Base-by-base conservation (phyloP, 2,797 vertebrate genomes). In the Falco rusticolus region DNA sequence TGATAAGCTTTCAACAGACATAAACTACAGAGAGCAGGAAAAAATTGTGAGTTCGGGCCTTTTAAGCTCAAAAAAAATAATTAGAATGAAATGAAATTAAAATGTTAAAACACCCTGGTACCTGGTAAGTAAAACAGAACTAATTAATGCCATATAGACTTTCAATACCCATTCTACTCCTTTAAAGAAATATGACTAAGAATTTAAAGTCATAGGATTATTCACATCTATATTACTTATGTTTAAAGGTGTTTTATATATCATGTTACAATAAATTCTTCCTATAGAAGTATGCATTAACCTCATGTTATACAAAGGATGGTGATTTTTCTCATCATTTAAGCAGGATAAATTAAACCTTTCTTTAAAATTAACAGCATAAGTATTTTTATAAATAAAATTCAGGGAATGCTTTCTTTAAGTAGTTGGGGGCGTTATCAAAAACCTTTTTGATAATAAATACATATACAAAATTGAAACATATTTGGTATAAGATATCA, bases 401-500 rank as follows among this genome's bases (percentile, higher is more conserved):
- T 56, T 45, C 18, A 51, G 24, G 6, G 2, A 24, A 51, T 14
- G 3, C 0, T 59, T 82, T 71, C 31, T 80, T 13, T 68, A 47
- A 61, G n/a, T 56, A 34, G 7, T 6, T 34, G 14, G 0, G 0
- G 0, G 0, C 4, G 6, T 54, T 56, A 11, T 37, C 28, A 43
- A 37, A 85, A 92, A 60, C 1, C 1, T 54, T 63, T 76, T 59
- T 50, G 8, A 17, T 16, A 51, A 71, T 33, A 81, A 76, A 63
- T 12, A 70, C n/a, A 25, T 34, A 31, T 10, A 5, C 0, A 84
- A 50, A 34, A 34, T 13, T 71, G 19, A 88, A 82, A 79, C 5
- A 5, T 31, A 84, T n/a, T 22, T 65, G 24, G 5, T 60, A n/a
- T 45, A 33, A 10, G 9, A 24, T 34, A 48, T 29, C 14, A 17